A percentile compares a stretch with the other conserved stretches of the same genome.
These are phyloP conservation scores for Marasmarcha lunaedactyla DNA, from an alignment of 2,888 invertebrate genomes.

Conservation along the genomic window DNA sequence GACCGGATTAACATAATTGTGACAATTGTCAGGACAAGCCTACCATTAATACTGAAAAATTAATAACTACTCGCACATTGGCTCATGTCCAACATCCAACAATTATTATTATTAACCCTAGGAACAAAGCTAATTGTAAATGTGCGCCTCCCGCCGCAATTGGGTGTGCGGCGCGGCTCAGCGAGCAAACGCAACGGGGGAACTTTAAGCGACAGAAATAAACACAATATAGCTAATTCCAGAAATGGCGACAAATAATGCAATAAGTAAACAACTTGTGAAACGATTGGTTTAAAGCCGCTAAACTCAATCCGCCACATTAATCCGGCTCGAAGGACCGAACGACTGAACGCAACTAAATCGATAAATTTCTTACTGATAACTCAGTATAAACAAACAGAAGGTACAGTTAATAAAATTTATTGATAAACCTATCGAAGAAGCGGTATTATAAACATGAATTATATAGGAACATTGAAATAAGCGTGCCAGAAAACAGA, in stretches of 20 bases:
- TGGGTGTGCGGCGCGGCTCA: slow-evolving; percentile 42
- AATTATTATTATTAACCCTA: slow-evolving; percentile 49
- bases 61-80: slow-evolving; percentile 36
- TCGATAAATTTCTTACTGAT: no score
- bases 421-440: slow-evolving; percentile 3
- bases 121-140: slow-evolving; percentile 62
- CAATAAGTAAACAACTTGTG: slow-evolving; percentile 1
- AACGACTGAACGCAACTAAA: background rate
- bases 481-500: slow-evolving; percentile 20
- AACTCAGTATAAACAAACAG: no score
- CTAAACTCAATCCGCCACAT: slow-evolving; percentile 2
- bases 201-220: slow-evolving; percentile 60
- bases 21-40: slow-evolving; percentile 41
- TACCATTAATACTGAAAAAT: slow-evolving; percentile 41
- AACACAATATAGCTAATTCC: slow-evolving; percentile 49
- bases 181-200: slow-evolving; percentile 31
- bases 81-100: slow-evolving; percentile 43
- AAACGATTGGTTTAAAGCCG: background rate
- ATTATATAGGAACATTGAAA: slow-evolving; percentile 16
- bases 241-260: slow-evolving; percentile 39
- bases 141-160: slow-evolving; percentile 64
- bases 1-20: slow-evolving; percentile 56
- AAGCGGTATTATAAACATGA: slow-evolving; percentile 10
- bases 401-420: background rate
- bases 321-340: slow-evolving; percentile 4